A percentile compares a stretch with the other conserved stretches of the same genome.
phyloP scores from a whole-genome alignment of 2,113 vertebrate species.

The Rhizomys pruinosus region DNA sequence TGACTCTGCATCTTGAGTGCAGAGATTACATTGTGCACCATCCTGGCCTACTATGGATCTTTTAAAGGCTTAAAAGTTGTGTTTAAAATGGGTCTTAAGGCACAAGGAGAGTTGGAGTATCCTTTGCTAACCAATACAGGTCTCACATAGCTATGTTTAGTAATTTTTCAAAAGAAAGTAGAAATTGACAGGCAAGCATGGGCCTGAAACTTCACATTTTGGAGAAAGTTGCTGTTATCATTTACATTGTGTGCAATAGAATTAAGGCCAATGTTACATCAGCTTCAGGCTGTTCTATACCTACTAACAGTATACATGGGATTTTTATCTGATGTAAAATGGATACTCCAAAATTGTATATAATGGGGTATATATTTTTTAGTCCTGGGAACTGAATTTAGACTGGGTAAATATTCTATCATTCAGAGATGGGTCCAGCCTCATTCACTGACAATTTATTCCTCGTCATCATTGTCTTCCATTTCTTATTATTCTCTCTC shows the following conservation, averaged over 20 bases:
- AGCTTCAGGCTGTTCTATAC: neutral
- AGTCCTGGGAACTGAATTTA: neutral
- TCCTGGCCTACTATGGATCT: neutral
- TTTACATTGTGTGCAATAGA: neutral
- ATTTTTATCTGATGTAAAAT: neutral
- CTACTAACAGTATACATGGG: neutral
- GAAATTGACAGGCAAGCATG: neutral
- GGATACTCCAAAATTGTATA: neutral
- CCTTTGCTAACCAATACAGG: neutral
- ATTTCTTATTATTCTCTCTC: neutral
- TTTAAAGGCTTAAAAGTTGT: neutral
- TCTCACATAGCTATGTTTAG: neutral
- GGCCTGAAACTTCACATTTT: neutral
- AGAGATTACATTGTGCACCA: too few relatives aligned
- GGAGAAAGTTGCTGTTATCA: neutral
- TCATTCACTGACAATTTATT: neutral
- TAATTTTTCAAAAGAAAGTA: neutral
- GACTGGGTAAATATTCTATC: neutral
- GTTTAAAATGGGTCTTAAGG: constrained; percentile 10
- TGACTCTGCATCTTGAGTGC: too few relatives aligned
- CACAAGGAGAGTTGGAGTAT: neutral
- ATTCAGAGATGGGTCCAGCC: neutral
- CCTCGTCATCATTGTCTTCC: neutral
- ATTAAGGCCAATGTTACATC: neutral
- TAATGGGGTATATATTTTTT: neutral